Conservation (phyloP, 2,797 vertebrate genomes). For the Allobates femoralis region DNA sequence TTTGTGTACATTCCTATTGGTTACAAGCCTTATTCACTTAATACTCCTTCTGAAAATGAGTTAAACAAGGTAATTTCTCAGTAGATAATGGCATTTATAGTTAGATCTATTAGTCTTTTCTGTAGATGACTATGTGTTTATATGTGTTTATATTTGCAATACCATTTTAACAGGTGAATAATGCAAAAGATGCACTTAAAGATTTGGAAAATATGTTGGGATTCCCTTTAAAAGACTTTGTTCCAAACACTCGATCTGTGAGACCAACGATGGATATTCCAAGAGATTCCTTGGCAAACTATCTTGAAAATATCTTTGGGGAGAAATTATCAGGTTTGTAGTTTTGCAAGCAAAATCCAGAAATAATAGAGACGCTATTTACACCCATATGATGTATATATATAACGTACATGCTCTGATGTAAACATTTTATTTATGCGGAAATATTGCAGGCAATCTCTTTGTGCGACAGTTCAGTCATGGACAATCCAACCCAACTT, state of each 20-base stretch:
- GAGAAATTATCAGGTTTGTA: slow-evolving; percentile 71
- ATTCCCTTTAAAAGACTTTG: slow-evolving; percentile 71
- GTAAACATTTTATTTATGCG: not conserved
- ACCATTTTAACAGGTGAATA: slow-evolving; percentile 77
- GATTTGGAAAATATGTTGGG: slow-evolving; percentile 77
- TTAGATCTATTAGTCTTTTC: too few relatives aligned
- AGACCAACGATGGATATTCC: slow-evolving; percentile 74
- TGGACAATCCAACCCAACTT: slow-evolving; percentile 72
- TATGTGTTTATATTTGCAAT: too few relatives aligned
- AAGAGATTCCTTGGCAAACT: slow-evolving; percentile 72
- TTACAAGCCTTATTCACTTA: not conserved
- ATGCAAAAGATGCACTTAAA: slow-evolving; percentile 72
- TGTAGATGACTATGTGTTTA: not conserved
- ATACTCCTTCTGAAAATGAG: not conserved
- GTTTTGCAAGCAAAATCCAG: not conserved
- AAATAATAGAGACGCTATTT: not conserved
- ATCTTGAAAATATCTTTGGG: slow-evolving; percentile 74
- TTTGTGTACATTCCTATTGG: not conserved
- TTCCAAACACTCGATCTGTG: slow-evolving; percentile 71
- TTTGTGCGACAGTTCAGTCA: slow-evolving; percentile 75
- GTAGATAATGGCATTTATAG: too few relatives aligned
- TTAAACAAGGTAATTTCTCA: not conserved
- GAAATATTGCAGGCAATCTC: slow-evolving; percentile 68
- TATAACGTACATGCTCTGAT: not conserved
- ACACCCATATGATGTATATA: too few relatives aligned